phyloP scores from a whole-genome alignment of 2,113 vertebrate species.

The Phoenicopterus ruber region DNA sequence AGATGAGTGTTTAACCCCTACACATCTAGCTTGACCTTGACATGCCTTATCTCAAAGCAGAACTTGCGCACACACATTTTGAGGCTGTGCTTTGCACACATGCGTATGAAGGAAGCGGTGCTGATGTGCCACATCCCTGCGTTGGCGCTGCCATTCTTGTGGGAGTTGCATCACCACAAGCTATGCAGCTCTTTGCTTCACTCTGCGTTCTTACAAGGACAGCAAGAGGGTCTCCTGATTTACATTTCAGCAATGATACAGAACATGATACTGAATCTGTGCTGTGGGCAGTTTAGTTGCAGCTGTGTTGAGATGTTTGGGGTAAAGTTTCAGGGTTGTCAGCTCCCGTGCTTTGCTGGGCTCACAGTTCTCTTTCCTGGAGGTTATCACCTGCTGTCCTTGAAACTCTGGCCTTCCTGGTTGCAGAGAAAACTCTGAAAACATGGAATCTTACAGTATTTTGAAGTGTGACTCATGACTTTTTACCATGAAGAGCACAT shows the following conservation, averaged over 20 bases:
- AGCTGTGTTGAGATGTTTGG: not conserved
- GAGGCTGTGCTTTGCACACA: not conserved
- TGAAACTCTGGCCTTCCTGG: not conserved
- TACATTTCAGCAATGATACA: not conserved
- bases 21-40: not conserved
- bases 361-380: not conserved
- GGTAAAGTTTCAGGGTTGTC: not conserved
- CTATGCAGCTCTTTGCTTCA: not conserved
- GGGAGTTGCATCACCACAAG: not conserved
- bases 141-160: not conserved
- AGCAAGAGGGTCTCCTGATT: not conserved
- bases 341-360: not conserved
- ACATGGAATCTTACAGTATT: not conserved
- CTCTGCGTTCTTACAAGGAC: not conserved
- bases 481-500: conserved; percentile 5
- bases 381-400: not conserved
- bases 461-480: conserved; percentile 26
- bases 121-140: not conserved
- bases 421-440: not conserved
- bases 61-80: not conserved
- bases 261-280: not conserved
- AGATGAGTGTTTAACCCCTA: not conserved
- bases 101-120: not conserved
- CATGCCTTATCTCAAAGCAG: not conserved
- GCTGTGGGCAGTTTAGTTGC: not conserved